Evolutionary conservation across 2,888 invertebrate genomes (phyloP).

Genomic region (Argyra leucocephala): DNA sequence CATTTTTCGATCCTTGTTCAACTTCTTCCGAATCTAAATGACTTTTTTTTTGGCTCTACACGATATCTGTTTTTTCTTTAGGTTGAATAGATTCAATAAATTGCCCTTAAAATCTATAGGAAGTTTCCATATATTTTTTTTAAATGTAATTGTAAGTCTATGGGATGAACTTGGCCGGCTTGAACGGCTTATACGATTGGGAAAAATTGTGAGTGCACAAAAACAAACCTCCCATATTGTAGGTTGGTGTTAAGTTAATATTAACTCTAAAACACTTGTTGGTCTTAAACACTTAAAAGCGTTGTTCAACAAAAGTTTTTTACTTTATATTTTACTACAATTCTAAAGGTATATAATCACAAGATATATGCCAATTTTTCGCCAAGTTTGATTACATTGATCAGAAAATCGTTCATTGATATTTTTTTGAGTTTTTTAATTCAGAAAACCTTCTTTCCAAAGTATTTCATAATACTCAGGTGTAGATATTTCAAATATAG

Average conservation of each 20-base stretch:
- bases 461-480: slow-evolving; percentile 61
- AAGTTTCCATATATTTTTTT: too few relatives aligned
- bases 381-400: slow-evolving; percentile 30
- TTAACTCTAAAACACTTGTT: slow-evolving; percentile 58
- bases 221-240: too few relatives aligned
- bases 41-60: slow-evolving; percentile 51
- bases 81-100: too few relatives aligned
- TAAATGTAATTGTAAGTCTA: too few relatives aligned
- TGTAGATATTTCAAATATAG: slow-evolving; percentile 45
- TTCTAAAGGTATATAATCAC: slow-evolving; percentile 56
- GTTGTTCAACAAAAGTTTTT: slow-evolving; percentile 30
- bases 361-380: slow-evolving; percentile 41
- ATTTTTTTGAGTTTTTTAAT: slow-evolving; percentile 38
- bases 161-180: too few relatives aligned
- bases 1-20: slow-evolving; percentile 29
- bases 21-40: slow-evolving; percentile 43
- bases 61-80: slow-evolving; percentile 47
- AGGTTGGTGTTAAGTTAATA: too few relatives aligned
- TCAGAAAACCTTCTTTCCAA: slow-evolving; percentile 63
- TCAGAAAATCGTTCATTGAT: slow-evolving; percentile 28
- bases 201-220: too few relatives aligned
- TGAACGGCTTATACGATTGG: too few relatives aligned
- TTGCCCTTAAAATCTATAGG: too few relatives aligned
- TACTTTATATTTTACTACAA: slow-evolving; percentile 33
- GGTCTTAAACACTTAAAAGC: too few relatives aligned